Base-by-base conservation (phyloP, 1,140 invertebrate genomes). In the Tetragonula clypearis region DNA sequence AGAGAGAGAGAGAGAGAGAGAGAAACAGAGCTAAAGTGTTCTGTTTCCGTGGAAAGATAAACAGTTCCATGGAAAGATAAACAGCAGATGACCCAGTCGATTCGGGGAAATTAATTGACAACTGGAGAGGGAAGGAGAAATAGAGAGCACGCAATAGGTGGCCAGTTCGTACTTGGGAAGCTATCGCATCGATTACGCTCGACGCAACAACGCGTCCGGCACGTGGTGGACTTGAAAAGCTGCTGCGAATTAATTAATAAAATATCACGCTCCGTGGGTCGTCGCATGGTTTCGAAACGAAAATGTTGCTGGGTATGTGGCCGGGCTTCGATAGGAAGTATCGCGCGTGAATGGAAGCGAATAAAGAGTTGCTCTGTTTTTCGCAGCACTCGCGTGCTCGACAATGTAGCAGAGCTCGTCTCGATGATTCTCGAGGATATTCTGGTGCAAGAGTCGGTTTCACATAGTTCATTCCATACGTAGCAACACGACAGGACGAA, bases 381-480 rank as follows among this genome's bases (percentile, higher is more conserved):
- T 21, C 60, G 23, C 21, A n/a, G 41, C 21, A 17, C 49, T 62
- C 23, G 81, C 35, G 66, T 74, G 21, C 49, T 82, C 62, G 78
- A 82, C n/a, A 62, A 88, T 88, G 86, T 88, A 88, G 86, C 78
- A 19, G 53, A 23, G 17, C 49, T 30, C 19, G 30, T 23, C 17
- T 3, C 41, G 65, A 60, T 72, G 82, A 41, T 87, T 65, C 72
- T 84, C 69, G 79, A 76, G 66, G 73, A 78, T 62, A 80, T 53
- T 62, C 41, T 55, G 77, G 71, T 62, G 81, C 41, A 56, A 79
- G 81, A 49, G 23, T 65, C 60, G 74, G 69, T 65, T 41, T 69
- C 75, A 41, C 60, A 82, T 75, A 75, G 58, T 86, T 53, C 76
- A 78, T 19, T 26, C 71, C 62, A 77, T 9, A 53, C 71, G n/a